Conservation (phyloP, 1,140 invertebrate species). For the Meloidogyne floridensis region DNA sequence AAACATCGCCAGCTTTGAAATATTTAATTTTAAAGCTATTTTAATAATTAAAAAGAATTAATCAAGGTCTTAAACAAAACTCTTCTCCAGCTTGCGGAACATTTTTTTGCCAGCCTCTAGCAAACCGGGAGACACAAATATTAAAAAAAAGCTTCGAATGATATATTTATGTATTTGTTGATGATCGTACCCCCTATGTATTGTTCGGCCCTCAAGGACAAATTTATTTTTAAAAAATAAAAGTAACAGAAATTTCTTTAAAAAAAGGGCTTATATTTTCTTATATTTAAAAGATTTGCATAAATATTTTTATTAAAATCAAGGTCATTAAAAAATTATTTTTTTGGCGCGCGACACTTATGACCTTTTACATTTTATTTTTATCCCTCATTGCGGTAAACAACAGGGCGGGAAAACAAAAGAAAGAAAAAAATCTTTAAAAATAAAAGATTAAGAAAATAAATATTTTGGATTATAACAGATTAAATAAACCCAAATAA, state of each 20-base stretch:
- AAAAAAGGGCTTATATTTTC: not conserved
- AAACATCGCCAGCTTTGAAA: too few species aligned
- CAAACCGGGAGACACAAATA: too few species aligned
- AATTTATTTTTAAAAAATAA: not conserved
- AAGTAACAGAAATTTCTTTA: not conserved
- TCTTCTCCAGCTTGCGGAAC: too few species aligned
- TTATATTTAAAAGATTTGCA: constrained; percentile 3
- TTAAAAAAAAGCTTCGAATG: too few species aligned
- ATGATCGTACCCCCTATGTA: too few species aligned
- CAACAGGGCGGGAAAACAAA: constrained; percentile 4
- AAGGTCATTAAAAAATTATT: not conserved
- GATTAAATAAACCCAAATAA: not conserved
- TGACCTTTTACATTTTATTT: constrained; percentile 3
- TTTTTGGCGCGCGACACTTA: not conserved
- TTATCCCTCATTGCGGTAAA: not conserved
- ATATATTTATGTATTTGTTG: too few species aligned
- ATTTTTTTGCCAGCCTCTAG: too few species aligned
- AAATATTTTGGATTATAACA: not conserved
- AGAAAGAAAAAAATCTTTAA: not conserved
- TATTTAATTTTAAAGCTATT: too few species aligned
- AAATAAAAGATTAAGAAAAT: not conserved
- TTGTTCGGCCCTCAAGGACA: too few species aligned
- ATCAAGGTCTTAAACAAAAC: too few species aligned
- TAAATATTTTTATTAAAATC: not conserved
- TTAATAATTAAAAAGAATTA: too few species aligned